phyloP scores from a whole-genome alignment of 1,140 invertebrate species.

The Physella acuta region DNA sequence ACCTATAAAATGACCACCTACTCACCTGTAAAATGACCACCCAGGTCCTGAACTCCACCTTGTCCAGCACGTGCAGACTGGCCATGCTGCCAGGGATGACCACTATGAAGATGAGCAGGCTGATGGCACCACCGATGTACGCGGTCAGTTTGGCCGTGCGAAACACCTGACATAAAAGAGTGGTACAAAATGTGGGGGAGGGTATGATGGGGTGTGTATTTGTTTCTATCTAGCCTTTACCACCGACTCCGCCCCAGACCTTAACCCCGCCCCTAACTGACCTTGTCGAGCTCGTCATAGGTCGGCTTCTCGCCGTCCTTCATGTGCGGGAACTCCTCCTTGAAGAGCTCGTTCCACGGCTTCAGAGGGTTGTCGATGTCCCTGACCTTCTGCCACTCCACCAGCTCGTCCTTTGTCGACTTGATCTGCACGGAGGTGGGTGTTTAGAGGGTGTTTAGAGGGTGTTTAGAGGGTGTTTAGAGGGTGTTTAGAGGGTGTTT shows the following conservation, averaged over 20 bases:
- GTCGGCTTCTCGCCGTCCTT: conserved; percentile 37
- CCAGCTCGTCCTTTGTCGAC: conserved; percentile 15
- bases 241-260: neutral
- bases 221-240: neutral
- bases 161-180: conserved; percentile 30
- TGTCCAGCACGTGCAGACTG: conserved; percentile 37
- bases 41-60: conserved; percentile 36
- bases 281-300: conserved; percentile 33
- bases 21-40: conserved; percentile 34
- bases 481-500: too few relatives aligned
- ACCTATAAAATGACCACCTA: neutral
- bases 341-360: conserved; percentile 54
- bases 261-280: neutral
- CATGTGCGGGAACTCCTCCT: conserved; percentile 38
- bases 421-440: conserved; percentile 27
- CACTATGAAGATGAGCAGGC: conserved; percentile 32
- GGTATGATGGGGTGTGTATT: neutral
- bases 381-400: conserved; percentile 54
- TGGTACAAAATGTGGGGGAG: neutral
- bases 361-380: conserved; percentile 59
- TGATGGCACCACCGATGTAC: conserved; percentile 38
- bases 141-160: conserved; percentile 37
- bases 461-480: too few relatives aligned
- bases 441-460: too few relatives aligned
- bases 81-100: conserved; percentile 44